Percentiles rank a stretch among this genome's conserved stretches.
Conservation (phyloP, 2,113 vertebrate genomes). For the Peromyscus californicus region DNA sequence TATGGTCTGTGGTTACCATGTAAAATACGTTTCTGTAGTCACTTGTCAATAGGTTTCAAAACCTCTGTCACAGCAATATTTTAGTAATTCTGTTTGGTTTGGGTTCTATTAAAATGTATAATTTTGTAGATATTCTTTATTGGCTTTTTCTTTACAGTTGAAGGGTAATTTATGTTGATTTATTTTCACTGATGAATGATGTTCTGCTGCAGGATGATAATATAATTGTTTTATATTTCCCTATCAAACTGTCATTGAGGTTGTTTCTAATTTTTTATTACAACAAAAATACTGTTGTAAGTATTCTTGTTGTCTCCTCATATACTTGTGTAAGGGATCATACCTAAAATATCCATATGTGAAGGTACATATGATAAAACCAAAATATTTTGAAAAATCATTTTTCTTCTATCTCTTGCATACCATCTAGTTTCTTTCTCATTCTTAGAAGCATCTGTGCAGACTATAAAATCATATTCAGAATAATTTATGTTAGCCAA, state of each 20-base stretch:
- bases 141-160: background rate
- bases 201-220: background rate
- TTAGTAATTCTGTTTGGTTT: slow-evolving; percentile 6
- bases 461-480: background rate
- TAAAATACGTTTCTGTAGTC: background rate
- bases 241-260: background rate
- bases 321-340: background rate
- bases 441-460: background rate
- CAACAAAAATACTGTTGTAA: slow-evolving; percentile 9
- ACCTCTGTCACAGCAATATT: background rate
- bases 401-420: background rate
- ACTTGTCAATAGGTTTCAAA: slow-evolving; percentile 20
- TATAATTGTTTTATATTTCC: background rate
- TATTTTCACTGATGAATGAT: slow-evolving; percentile 38
- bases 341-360: background rate
- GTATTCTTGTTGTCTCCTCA: background rate
- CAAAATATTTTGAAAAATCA: background rate
- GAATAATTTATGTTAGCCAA: background rate
- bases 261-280: slow-evolving; percentile 18
- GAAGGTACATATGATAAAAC: background rate
- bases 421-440: background rate
- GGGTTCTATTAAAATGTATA: slow-evolving; percentile 19
- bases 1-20: background rate
- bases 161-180: background rate
- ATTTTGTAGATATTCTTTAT: background rate